Conservation (phyloP, 2,888 invertebrate species). For the Pseudeuparius sepicola region DNA sequence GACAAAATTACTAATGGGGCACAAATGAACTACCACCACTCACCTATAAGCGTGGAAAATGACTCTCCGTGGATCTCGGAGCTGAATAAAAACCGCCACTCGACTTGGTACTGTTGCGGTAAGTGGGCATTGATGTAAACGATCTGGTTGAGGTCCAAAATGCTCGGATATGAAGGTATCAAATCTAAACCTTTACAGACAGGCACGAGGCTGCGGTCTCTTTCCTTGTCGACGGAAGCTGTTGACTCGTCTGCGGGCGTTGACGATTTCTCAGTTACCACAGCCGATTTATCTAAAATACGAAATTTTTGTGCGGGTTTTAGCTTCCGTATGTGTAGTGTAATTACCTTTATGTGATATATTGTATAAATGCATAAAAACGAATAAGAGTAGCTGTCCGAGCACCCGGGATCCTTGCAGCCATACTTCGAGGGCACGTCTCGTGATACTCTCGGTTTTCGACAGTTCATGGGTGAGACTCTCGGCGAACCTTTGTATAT, state of each 20-base stretch:
- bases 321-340: no score
- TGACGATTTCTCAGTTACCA: slow-evolving; percentile 19
- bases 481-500: slow-evolving; percentile 48
- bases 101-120: slow-evolving; percentile 60
- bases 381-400: slow-evolving; percentile 42
- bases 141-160: slow-evolving; percentile 65
- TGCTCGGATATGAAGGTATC: slow-evolving; percentile 67
- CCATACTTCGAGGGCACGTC: slow-evolving; percentile 41
- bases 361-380: slow-evolving; percentile 45
- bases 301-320: no score
- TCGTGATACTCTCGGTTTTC: slow-evolving; percentile 36
- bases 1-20: no score
- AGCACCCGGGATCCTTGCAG: slow-evolving; percentile 41
- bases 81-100: slow-evolving; percentile 84
- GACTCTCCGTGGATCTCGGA: slow-evolving; percentile 84
- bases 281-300: slow-evolving; percentile 15
- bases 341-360: slow-evolving; percentile 45
- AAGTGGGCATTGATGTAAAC: slow-evolving; percentile 72
- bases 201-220: slow-evolving; percentile 43
- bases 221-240: slow-evolving; percentile 34
- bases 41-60: slow-evolving; percentile 69
- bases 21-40: no score
- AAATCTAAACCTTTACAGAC: slow-evolving; percentile 54
- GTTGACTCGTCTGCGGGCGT: slow-evolving; percentile 10
- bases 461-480: slow-evolving; percentile 45